Base-by-base conservation (phyloP, 2,888 invertebrate species). In the Byasa hedistus region DNA sequence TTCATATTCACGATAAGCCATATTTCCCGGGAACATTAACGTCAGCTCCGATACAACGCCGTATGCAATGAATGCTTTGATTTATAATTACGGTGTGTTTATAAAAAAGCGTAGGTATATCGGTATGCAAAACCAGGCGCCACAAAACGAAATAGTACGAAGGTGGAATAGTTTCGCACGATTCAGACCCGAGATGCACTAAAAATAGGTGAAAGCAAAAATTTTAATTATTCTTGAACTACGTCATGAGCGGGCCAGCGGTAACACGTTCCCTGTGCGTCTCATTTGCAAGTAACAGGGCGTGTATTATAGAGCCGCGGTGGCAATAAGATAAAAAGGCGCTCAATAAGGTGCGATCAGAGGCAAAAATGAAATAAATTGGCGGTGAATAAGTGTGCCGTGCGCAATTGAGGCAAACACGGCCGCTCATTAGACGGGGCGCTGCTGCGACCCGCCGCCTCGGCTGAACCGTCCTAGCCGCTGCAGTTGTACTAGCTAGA, bases 361-460 rank as follows among this genome's bases (percentile, higher is more conserved):
- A 91, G 81, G 89, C 91, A 91, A 91, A 91, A 91, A 91, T 91
- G 87, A 91, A 91, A 91, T 91, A 91, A 91, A 91, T 91, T 91
- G 90, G 89, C 87, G 80, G 85, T 85, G 90, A 89, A 89, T 89
- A 89, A 89, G 87, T 88, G 87, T 88, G 82, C 86, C 86, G 86
- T 88, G 89, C 86, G 90, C 91, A 91, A 91, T 91, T 89, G 90
- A 89, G 82, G 84, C 84, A 88, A 91, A 91, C 91, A 91, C 84
- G 91, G 80, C 83, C 83, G 91, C 91, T 91, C 91, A 91, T 91
- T 91, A 91, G 91, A 90, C 79, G 82, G 75, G 75, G 36, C 69
- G 48, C 69, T 63, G 17, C 39, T 36, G 59, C 54, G 59, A 75
- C 74, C 74, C 70, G 70, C 69, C 68, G 61, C 56, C 68, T 52